phyloP scores from a whole-genome alignment of 1,140 invertebrate genomes.

The Bombus superbus region DNA sequence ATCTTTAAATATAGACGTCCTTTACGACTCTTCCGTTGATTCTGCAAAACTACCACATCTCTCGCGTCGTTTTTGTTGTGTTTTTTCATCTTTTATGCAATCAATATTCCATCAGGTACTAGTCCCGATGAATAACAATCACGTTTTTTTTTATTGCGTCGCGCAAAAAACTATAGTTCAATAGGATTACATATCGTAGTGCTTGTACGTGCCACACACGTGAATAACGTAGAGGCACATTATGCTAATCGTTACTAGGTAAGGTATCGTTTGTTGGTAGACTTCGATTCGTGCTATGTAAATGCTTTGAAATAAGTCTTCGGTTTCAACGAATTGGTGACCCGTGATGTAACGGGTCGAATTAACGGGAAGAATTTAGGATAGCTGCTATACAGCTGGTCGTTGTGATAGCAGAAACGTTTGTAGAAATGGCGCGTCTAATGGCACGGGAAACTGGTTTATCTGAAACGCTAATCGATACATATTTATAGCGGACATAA shows the following conservation, averaged over 20 bases:
- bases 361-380: conserved; percentile 6
- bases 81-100: neutral
- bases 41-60: too few species aligned
- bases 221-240: too few species aligned
- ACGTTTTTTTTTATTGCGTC: neutral
- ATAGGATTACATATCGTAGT: too few species aligned
- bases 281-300: too few species aligned
- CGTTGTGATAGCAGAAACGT: neutral
- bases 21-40: neutral
- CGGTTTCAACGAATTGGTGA: neutral
- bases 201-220: too few species aligned
- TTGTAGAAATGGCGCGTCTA: conserved; percentile 1
- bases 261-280: too few species aligned
- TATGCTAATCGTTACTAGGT: too few species aligned
- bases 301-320: neutral
- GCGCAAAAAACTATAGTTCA: neutral
- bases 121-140: conserved; percentile 2
- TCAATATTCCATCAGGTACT: neutral
- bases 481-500: conserved; percentile 16
- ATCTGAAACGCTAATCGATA: conserved; percentile 5
- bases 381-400: neutral
- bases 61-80: conserved; percentile 12
- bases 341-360: conserved; percentile 7
- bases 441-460: conserved; percentile 15
- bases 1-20: conserved; percentile 3